phyloP scores from a whole-genome alignment of 1,140 invertebrate genomes.

The Bursaphelenchus mucronatus region DNA sequence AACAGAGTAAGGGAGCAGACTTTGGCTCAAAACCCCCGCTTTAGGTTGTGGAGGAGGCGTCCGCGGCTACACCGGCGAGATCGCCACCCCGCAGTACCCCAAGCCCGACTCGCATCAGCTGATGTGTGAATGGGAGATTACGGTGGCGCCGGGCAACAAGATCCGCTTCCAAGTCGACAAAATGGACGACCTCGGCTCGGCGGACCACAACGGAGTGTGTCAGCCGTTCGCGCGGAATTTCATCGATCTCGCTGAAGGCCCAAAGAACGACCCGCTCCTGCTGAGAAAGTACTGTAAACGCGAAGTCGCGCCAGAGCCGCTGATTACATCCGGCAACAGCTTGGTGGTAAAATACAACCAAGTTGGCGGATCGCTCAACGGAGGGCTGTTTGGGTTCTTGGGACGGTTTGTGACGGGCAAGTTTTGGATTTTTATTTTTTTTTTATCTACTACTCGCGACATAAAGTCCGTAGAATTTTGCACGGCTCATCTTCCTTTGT shows the following conservation, averaged over 20 bases:
- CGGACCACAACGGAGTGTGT: conserved; percentile 50
- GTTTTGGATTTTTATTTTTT: too few species aligned
- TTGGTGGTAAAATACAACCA: conserved; percentile 50
- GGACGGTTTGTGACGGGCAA: conserved; percentile 50
- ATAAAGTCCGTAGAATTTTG: too few species aligned
- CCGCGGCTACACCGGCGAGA: conserved; percentile 46
- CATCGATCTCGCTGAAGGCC: conserved; percentile 45
- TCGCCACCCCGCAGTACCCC: conserved; percentile 56
- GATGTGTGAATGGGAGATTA: conserved; percentile 52
- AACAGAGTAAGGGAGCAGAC: conserved; percentile 23
- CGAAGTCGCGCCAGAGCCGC: conserved; percentile 35
- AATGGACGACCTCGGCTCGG: conserved; percentile 49
- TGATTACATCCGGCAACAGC: conserved; percentile 44
- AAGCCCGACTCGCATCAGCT: conserved; percentile 47
- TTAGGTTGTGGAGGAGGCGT: conserved; percentile 63
- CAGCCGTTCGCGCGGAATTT: conserved; percentile 46
- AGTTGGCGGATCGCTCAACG: conserved; percentile 48
- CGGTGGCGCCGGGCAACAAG: conserved; percentile 51
- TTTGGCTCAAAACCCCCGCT: neutral
- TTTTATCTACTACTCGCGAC: too few species aligned
- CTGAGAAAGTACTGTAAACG: conserved; percentile 44
- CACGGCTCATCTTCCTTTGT: too few species aligned
- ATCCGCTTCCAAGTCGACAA: conserved; percentile 40
- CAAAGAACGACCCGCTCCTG: conserved; percentile 18
- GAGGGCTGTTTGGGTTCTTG: conserved; percentile 51